phyloP scores from a whole-genome alignment of 1,140 invertebrate species.

The Cydia pomonella region DNA sequence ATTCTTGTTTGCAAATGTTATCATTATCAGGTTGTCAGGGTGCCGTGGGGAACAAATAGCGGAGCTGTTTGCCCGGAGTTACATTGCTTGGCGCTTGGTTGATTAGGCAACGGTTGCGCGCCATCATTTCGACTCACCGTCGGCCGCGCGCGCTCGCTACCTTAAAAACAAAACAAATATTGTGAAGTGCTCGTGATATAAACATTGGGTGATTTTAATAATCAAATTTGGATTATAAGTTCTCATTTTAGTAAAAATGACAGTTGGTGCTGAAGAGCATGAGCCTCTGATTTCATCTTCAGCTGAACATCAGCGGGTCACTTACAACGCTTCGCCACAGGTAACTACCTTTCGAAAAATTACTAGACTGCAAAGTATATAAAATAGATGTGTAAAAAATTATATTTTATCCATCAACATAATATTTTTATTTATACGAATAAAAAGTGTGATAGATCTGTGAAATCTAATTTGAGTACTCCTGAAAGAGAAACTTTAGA shows the following conservation, averaged over 20 bases:
- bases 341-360: constrained; percentile 43
- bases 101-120: background rate
- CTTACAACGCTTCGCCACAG: constrained; percentile 67
- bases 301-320: constrained; percentile 69
- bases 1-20: constrained; percentile 21
- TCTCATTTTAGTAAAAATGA: constrained; percentile 56
- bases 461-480: background rate
- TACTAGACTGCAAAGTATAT: background rate
- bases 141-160: constrained; percentile 35
- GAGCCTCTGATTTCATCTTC: constrained; percentile 70
- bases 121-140: background rate
- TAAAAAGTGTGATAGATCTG: too few species aligned
- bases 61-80: background rate
- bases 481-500: too few species aligned
- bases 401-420: too few species aligned
- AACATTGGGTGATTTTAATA: constrained; percentile 15
- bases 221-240: constrained; percentile 31
- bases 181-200: constrained; percentile 18
- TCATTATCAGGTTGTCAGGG: background rate
- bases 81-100: background rate
- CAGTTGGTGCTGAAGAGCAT: constrained; percentile 69
- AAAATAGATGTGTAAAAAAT: too few species aligned
- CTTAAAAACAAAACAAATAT: constrained; percentile 41
- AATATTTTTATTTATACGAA: too few species aligned
- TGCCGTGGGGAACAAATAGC: background rate